Evolutionary conservation across 2,888 invertebrate species (phyloP).

Genomic region (Apoda limacodes): DNA sequence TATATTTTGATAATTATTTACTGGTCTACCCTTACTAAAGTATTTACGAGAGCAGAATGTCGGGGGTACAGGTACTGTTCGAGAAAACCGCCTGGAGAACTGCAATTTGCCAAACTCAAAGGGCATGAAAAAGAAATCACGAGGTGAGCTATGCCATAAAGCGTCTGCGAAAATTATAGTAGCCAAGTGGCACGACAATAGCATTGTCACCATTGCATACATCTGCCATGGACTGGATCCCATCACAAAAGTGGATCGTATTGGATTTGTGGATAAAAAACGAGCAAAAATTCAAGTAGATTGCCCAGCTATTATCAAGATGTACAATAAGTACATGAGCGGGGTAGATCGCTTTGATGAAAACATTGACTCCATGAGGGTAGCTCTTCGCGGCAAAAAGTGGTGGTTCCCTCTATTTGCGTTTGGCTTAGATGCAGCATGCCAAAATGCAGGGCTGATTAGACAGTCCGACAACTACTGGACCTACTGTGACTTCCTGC

Average conservation of each 20-base stretch:
- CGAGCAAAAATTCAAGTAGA: slow-evolving; percentile 11
- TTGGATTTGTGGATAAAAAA: slow-evolving; percentile 12
- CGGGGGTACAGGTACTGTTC: slow-evolving; percentile 7
- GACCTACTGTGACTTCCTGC: slow-evolving; percentile 9
- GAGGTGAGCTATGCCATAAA: slow-evolving; percentile 10
- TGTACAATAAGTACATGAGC: slow-evolving; percentile 15
- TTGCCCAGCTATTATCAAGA: slow-evolving; percentile 10
- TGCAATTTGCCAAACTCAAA: slow-evolving; percentile 10
- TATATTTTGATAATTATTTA: slow-evolving; percentile 8
- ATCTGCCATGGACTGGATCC: slow-evolving; percentile 13
- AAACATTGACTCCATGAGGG: slow-evolving; percentile 9
- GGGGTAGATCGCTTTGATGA: slow-evolving; percentile 13
- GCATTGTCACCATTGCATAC: slow-evolving; percentile 12
- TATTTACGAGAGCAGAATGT: slow-evolving; percentile 10
- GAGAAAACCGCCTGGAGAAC: slow-evolving; percentile 9
- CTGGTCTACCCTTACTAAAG: too few species aligned
- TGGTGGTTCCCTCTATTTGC: slow-evolving; percentile 11
- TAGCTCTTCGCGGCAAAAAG: slow-evolving; percentile 8
- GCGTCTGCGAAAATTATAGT: slow-evolving; percentile 9
- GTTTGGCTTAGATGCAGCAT: slow-evolving; percentile 10
- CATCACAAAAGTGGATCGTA: slow-evolving; percentile 14
- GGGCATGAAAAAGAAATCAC: slow-evolving; percentile 11
- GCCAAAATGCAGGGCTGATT: slow-evolving; percentile 12
- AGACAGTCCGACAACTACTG: slow-evolving; percentile 7
- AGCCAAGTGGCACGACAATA: too few species aligned